Base-by-base conservation (phyloP, 2,113 vertebrate genomes). In the Coracopsis vasa region DNA sequence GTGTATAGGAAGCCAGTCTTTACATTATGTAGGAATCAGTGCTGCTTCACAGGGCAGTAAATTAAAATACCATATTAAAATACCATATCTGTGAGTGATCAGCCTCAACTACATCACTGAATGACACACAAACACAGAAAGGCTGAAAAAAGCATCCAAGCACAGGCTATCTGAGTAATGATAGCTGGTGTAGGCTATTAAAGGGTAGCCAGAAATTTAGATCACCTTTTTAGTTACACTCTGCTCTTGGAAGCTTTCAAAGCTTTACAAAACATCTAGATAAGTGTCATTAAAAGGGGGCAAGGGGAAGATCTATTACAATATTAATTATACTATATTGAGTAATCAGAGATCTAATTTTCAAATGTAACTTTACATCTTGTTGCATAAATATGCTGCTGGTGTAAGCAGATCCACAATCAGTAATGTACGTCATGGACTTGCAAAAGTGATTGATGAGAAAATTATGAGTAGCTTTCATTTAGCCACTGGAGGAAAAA, bases 391-490 rank as follows among this genome's bases (percentile, higher is more conserved):
- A 58, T 37, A 54, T 6, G 61, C 41, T 73, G 44, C 17, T 53
- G 65, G 13, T 92, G 58, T 39, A 70, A 88, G 54, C 39, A 80
- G 39, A 77, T 54, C 42, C 25, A 16, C 0, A 8, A 83, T 65
- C 80, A 41, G 33, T 48, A 78, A 65, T 0, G 1, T 64, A 67
- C 7, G 13, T 33, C 86, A 92, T 0, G 61, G 28, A 28, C 51
- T 86, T 88, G 47, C 44, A 44, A 72, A 75, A 92, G 66, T 29
- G 67, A 85, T 18, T 37, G 35, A 79, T 81, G 65, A 78, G 56
- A 56, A 92, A 74, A 41, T 74, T 19, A 73, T 2, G 9, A 50
- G 10, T 25, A 71, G 21, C 39, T 50, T 88, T 84, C 13, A 44
- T 25, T 39, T 19, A 64, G 13, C 16, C 48, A 77, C 25, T 44